phyloP scores from a whole-genome alignment of 2,113 vertebrate species.

The Chaenogobius annularis region DNA sequence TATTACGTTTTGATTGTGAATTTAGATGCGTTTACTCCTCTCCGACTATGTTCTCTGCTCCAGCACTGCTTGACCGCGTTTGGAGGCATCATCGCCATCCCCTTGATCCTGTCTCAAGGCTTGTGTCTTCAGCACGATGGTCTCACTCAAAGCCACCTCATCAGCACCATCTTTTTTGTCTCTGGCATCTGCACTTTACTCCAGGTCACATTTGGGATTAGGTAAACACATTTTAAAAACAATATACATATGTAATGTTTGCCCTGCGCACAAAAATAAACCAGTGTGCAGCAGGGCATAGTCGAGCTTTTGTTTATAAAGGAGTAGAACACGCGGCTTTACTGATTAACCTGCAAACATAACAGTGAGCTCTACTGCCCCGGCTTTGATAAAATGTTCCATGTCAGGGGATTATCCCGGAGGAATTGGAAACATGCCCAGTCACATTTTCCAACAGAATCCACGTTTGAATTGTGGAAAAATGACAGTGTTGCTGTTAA shows the following conservation, averaged over 20 bases:
- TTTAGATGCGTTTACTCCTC: too few species aligned
- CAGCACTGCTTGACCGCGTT: conserved; percentile 95
- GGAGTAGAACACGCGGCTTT: conserved; percentile 16
- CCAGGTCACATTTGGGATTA: conserved; percentile 92
- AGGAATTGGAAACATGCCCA: neutral
- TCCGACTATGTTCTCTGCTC: conserved; percentile 11
- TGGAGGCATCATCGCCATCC: conserved; percentile 89
- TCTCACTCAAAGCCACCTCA: conserved; percentile 91
- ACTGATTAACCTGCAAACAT: conserved; percentile 13
- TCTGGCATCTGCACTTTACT: conserved; percentile 92
- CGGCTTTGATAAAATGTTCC: conserved; percentile 8
- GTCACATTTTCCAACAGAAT: neutral
- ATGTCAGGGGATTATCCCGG: conserved; percentile 12
- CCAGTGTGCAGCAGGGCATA: conserved; percentile 3
- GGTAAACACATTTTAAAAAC: conserved; percentile 71
- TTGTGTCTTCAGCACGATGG: conserved; percentile 92
- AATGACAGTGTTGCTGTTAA: neutral
- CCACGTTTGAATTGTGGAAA: neutral
- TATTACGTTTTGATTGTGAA: neutral
- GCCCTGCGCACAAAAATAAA: too few species aligned
- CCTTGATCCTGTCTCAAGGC: conserved; percentile 87
- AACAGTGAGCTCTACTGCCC: conserved; percentile 6
- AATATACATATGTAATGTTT: neutral
- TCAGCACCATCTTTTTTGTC: conserved; percentile 96
- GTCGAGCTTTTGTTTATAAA: conserved; percentile 21